phyloP scores from a whole-genome alignment of 2,797 vertebrate species.

The Acanthopagrus latus region DNA sequence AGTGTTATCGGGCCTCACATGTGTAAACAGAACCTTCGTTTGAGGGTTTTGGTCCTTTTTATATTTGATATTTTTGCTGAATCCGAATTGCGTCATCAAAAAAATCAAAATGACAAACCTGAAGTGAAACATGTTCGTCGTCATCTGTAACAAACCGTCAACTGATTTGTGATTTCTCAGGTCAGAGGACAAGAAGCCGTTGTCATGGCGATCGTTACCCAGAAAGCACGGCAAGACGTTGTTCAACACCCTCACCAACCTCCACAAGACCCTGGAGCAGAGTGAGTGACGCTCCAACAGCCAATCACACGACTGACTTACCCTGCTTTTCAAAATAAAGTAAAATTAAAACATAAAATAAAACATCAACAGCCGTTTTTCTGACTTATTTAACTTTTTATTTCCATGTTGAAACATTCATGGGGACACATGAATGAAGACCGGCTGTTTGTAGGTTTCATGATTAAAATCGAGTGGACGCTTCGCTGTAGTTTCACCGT shows the following conservation, averaged over 20 bases:
- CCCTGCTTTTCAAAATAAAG: neutral
- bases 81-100: too few species aligned
- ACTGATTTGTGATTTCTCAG: conserved; percentile 68
- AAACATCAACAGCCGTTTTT: neutral
- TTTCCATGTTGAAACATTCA: neutral
- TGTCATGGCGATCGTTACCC: conserved; percentile 89
- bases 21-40: too few species aligned
- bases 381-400: neutral
- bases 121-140: too few species aligned
- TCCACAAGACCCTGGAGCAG: conserved; percentile 93
- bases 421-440: too few species aligned
- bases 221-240: conserved; percentile 91
- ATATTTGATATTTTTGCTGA: too few species aligned
- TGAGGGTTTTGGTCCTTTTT: neutral
- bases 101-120: too few species aligned
- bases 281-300: conserved; percentile 81
- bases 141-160: too few species aligned
- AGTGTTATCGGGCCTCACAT: too few species aligned
- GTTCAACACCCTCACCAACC: conserved; percentile 86
- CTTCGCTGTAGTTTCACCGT: neutral
- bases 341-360: too few species aligned
- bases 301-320: neutral
- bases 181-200: conserved; percentile 92
- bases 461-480: too few species aligned
- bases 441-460: neutral